Conservation (phyloP, 2,797 vertebrate genomes). For the Tapera naevia region DNA sequence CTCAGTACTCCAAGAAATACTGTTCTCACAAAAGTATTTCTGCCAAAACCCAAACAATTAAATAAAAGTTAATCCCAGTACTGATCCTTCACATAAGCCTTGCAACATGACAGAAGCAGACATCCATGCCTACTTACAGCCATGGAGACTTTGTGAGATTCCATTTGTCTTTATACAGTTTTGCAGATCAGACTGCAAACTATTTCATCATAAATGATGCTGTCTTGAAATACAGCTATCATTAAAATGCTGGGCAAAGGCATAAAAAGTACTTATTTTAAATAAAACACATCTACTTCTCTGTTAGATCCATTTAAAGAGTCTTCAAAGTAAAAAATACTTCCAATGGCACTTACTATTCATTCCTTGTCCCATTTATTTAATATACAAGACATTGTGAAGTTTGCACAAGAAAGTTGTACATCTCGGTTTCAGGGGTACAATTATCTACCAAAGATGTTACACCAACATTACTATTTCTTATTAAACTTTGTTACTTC, state of each 20-base stretch:
- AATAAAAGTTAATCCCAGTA: not conserved
- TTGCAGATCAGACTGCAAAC: not conserved
- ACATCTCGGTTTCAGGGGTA: no score
- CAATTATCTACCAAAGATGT: not conserved
- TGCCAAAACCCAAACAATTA: not conserved
- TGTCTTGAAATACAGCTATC: constrained; percentile 1
- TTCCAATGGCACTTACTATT: not conserved
- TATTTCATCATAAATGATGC: not conserved
- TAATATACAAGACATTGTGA: not conserved
- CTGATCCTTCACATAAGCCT: not conserved
- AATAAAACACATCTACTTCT: not conserved
- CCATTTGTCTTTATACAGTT: constrained; percentile 3
- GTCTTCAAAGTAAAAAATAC: not conserved
- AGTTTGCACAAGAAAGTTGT: not conserved
- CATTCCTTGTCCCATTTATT: not conserved
- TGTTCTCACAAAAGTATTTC: not conserved
- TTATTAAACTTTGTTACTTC: not conserved
- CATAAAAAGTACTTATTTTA: not conserved
- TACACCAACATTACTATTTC: not conserved
- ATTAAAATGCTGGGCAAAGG: constrained; percentile 12
- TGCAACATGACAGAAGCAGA: not conserved
- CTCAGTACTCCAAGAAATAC: not conserved
- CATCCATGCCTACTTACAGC: not conserved
- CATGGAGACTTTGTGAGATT: not conserved
- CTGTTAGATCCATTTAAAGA: not conserved